phyloP scores from a whole-genome alignment of 2,113 vertebrate genomes.

The Tenrec ecaudatus region DNA sequence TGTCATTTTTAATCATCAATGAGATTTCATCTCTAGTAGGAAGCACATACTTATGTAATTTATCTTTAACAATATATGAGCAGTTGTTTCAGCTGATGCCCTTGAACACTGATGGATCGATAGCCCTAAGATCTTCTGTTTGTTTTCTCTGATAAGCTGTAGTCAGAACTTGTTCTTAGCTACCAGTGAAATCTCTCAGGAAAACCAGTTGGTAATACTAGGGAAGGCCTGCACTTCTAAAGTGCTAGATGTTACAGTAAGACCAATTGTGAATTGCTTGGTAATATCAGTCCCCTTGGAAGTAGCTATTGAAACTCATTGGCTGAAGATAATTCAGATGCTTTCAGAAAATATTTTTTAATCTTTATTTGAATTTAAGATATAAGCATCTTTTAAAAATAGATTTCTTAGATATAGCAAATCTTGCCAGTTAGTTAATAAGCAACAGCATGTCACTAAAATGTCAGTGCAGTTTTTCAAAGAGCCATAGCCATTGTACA shows the following conservation, averaged over 20 bases:
- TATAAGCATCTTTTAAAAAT: conserved; percentile 28
- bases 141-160: conserved; percentile 16
- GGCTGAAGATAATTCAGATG: not conserved
- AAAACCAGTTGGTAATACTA: not conserved
- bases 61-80: not conserved
- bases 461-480: conserved; percentile 54
- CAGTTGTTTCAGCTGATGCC: conserved; percentile 26
- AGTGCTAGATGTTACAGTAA: conserved; percentile 26
- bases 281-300: not conserved
- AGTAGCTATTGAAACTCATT: conserved; percentile 34
- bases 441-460: conserved; percentile 21
- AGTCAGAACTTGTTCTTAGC: not conserved
- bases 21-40: conserved; percentile 36
- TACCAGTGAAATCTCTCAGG: conserved; percentile 1
- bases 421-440: conserved; percentile 19
- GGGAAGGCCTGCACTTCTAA: not conserved
- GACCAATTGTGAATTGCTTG: not conserved
- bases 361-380: conserved; percentile 44
- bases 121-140: not conserved
- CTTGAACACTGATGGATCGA: conserved; percentile 49
- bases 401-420: conserved; percentile 38
- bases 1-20: conserved; percentile 42
- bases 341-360: conserved; percentile 56
- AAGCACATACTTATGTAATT: not conserved
- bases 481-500: conserved; percentile 1